Conservation (phyloP, 2,113 vertebrate species). For the Bungarus multicinctus region DNA sequence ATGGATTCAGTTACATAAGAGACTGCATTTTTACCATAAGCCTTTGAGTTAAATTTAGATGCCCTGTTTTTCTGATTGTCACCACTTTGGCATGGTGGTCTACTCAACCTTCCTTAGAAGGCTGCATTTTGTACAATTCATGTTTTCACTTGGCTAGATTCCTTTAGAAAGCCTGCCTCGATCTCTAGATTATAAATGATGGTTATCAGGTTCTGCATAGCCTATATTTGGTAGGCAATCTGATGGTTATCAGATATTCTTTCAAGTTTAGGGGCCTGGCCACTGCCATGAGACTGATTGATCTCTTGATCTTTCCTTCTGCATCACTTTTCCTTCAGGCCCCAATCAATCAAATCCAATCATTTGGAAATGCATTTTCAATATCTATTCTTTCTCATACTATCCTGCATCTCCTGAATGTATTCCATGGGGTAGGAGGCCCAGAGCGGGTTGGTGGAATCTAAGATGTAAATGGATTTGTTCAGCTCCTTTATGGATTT, state of each 20-base stretch:
- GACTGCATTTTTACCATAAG: neutral
- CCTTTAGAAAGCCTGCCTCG: conserved; percentile 1
- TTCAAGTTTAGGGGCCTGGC: neutral
- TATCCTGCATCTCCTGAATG: neutral
- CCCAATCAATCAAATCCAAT: neutral
- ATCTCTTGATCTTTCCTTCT: neutral
- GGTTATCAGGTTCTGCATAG: neutral
- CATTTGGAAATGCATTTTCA: neutral
- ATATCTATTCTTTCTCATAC: neutral
- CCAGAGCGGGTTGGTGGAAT: neutral
- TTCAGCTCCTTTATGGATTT: neutral
- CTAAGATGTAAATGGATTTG: neutral
- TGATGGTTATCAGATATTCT: neutral
- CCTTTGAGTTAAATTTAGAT: conserved; percentile 22
- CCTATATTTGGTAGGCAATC: neutral
- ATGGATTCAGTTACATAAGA: neutral
- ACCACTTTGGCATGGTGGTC: neutral
- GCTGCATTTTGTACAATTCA: neutral
- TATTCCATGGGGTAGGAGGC: neutral
- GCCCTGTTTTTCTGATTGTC: neutral
- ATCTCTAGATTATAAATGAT: neutral
- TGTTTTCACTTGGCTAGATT: neutral
- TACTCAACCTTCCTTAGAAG: conserved; percentile 14
- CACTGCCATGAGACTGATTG: neutral
- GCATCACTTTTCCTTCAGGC: neutral